phyloP scores from a whole-genome alignment of 2,113 vertebrate species.

The Strix uralensis region DNA sequence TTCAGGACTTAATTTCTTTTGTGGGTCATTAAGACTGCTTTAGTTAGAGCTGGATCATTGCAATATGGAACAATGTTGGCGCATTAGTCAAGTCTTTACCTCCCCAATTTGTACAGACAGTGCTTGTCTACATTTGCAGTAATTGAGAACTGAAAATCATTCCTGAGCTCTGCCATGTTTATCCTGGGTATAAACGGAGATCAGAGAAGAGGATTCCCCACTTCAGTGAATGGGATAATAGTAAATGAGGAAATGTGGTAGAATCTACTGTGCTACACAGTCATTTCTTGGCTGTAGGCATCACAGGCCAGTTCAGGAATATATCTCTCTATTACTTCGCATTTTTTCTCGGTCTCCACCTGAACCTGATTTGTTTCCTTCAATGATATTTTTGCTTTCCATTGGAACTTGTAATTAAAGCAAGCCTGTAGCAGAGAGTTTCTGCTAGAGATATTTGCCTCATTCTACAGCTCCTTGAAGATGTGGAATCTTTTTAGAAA shows the following conservation, averaged over 20 bases:
- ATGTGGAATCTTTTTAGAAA: background rate
- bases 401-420: background rate
- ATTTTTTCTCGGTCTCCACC: background rate
- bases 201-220: background rate
- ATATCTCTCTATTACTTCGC: background rate
- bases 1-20: background rate
- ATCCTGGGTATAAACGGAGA: background rate
- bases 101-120: background rate
- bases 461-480: background rate
- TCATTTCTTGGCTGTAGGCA: background rate
- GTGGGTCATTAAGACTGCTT: background rate
- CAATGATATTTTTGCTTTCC: background rate
- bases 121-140: background rate
- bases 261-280: background rate
- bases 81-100: background rate
- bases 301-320: background rate
- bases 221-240: background rate
- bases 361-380: background rate
- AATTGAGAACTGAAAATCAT: background rate
- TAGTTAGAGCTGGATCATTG: background rate
- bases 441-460: background rate
- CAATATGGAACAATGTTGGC: background rate
- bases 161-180: background rate
- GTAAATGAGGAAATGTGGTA: background rate
- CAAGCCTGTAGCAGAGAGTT: background rate